These are phyloP conservation scores for Psittacus erithacus DNA, from an alignment of 2,113 vertebrate genomes.

Conservation along the genomic window DNA sequence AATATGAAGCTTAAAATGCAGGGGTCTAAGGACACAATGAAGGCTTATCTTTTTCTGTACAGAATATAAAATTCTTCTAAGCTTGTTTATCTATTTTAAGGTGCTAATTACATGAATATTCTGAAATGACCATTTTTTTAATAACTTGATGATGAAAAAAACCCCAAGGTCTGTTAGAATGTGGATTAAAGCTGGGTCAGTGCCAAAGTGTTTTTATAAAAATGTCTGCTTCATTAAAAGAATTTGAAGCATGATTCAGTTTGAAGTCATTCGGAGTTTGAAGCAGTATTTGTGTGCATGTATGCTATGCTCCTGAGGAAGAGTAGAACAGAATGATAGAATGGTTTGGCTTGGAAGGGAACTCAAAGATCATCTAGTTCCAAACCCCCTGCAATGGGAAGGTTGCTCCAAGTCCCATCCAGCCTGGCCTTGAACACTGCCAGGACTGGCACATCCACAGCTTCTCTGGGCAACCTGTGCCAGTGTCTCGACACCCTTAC, in stretches of 20 bases:
- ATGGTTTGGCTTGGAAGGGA: neutral
- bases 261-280: neutral
- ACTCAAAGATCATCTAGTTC: neutral
- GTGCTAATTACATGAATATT: neutral
- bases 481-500: neutral
- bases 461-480: neutral
- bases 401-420: neutral
- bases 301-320: neutral
- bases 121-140: neutral
- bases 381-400: neutral
- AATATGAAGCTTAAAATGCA: neutral
- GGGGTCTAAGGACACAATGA: neutral
- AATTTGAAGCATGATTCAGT: neutral
- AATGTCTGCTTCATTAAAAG: neutral
- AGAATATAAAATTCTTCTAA: neutral
- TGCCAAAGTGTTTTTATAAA: neutral
- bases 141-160: neutral
- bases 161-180: neutral
- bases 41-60: neutral
- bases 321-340: neutral
- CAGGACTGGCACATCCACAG: neutral
- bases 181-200: neutral
- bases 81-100: neutral
- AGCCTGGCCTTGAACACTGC: neutral
- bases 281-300: neutral